phyloP scores from a whole-genome alignment of 2,797 vertebrate genomes.

The Aplochiton taeniatus region DNA sequence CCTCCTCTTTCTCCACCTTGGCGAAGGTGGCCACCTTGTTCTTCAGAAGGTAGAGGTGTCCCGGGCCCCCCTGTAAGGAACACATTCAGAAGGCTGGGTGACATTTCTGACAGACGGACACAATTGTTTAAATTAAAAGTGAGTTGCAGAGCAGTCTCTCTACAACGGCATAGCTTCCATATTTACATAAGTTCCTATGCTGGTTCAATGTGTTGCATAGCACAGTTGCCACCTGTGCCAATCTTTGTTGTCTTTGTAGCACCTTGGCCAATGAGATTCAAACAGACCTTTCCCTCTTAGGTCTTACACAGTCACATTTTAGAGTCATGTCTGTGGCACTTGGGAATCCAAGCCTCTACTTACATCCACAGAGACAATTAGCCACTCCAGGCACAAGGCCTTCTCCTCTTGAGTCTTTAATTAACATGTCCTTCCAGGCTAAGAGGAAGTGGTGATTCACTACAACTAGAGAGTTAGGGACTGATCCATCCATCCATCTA shows the following conservation, averaged over 20 bases:
- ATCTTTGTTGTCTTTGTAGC: no score
- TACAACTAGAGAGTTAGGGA: background rate
- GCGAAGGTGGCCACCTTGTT: constrained; percentile 99
- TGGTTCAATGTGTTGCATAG: no score
- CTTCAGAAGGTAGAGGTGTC: constrained; percentile 95
- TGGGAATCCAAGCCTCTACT: background rate
- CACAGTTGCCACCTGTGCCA: no score
- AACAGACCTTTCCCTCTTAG: background rate
- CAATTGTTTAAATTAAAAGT: background rate
- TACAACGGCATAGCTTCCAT: no score
- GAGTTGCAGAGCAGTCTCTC: no score
- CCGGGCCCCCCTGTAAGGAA: constrained; percentile 87
- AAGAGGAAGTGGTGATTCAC: no score
- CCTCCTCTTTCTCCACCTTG: constrained; percentile 98
- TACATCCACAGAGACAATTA: background rate
- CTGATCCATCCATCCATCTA: no score
- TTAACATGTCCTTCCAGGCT: background rate
- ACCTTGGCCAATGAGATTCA: no score
- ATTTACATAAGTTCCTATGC: no score
- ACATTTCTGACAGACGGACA: background rate
- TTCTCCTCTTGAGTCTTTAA: constrained; percentile 12
- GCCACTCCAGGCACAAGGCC: background rate
- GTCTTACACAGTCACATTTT: background rate
- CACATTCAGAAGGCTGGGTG: constrained; percentile 15
- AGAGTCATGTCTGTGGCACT: background rate